Percentiles rank a stretch among this genome's conserved stretches.
Conservation (phyloP, 2,113 vertebrate species). For the Amazona vittata region DNA sequence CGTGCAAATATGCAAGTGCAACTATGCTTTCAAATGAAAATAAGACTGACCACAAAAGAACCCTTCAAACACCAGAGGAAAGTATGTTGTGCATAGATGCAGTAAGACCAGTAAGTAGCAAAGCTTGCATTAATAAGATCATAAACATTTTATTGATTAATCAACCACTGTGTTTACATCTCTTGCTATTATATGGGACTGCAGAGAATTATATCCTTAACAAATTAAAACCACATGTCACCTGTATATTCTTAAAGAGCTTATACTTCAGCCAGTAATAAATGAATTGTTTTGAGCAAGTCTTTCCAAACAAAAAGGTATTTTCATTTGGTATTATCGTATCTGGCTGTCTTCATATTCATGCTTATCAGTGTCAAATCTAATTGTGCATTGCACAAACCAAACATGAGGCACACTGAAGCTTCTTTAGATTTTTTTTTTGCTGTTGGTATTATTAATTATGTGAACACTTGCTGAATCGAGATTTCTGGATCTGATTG, state of each 20-base stretch:
- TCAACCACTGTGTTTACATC: conserved; percentile 7
- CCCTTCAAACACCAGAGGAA: not conserved
- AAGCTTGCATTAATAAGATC: not conserved
- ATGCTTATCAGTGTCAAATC: not conserved
- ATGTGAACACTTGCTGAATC: not conserved
- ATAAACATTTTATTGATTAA: conserved; percentile 32
- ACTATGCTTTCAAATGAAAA: not conserved
- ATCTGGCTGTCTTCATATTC: not conserved
- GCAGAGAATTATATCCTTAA: not conserved
- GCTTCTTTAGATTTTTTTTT: not conserved
- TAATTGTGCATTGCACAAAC: not conserved
- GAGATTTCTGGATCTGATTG: not conserved
- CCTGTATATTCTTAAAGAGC: not conserved
- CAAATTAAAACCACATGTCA: conserved; percentile 12
- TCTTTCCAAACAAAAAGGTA: not conserved
- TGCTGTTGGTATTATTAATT: not conserved
- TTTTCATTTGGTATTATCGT: not conserved
- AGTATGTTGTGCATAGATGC: not conserved
- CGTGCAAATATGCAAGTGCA: not conserved
- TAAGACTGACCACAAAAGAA: not conserved
- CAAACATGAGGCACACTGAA: not conserved
- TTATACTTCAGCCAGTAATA: not conserved
- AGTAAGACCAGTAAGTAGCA: not conserved
- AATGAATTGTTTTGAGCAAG: not conserved
- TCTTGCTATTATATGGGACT: conserved; percentile 14